Percentiles rank a stretch among this genome's conserved stretches.
Evolutionary conservation across 2,888 invertebrate species (phyloP).

Genomic region (Petrophora chlorosata): DNA sequence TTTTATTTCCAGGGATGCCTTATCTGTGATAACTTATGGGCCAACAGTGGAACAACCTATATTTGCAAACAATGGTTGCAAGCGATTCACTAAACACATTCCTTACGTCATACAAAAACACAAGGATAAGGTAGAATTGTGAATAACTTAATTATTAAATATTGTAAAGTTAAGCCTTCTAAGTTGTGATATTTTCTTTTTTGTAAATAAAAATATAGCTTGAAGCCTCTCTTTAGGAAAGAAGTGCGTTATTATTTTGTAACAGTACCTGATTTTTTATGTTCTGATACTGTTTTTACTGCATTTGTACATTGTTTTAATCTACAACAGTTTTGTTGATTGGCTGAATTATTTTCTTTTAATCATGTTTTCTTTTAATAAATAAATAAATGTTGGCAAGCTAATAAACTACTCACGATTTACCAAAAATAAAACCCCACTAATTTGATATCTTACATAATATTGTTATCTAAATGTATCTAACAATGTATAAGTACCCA

Average conservation of each 20-base stretch:
- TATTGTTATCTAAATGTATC: too few relatives aligned
- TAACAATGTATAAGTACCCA: too few relatives aligned
- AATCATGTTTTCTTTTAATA: too few relatives aligned
- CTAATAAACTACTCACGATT: too few relatives aligned
- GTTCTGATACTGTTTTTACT: background rate
- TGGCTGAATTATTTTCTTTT: background rate
- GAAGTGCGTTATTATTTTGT: background rate
- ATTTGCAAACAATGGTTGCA: slow-evolving; percentile 95
- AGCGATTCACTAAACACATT: slow-evolving; percentile 92
- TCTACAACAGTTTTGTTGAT: too few relatives aligned
- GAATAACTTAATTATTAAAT: slow-evolving; percentile 16
- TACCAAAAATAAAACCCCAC: too few relatives aligned
- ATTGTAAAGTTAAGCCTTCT: slow-evolving; percentile 6
- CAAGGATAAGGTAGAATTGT: slow-evolving; percentile 51
- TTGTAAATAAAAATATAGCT: slow-evolving; percentile 31
- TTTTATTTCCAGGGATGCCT: slow-evolving; percentile 81
- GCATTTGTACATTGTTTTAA: background rate
- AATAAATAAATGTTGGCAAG: too few relatives aligned
- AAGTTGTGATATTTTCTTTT: slow-evolving; percentile 26
- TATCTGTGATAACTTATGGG: slow-evolving; percentile 88
- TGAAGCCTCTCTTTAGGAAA: background rate
- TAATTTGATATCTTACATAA: too few relatives aligned
- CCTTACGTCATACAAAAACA: slow-evolving; percentile 77
- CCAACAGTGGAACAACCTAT: slow-evolving; percentile 89
- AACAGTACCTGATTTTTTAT: slow-evolving; percentile 16